Conservation (phyloP, 2,113 vertebrate genomes). For the Colius striatus region DNA sequence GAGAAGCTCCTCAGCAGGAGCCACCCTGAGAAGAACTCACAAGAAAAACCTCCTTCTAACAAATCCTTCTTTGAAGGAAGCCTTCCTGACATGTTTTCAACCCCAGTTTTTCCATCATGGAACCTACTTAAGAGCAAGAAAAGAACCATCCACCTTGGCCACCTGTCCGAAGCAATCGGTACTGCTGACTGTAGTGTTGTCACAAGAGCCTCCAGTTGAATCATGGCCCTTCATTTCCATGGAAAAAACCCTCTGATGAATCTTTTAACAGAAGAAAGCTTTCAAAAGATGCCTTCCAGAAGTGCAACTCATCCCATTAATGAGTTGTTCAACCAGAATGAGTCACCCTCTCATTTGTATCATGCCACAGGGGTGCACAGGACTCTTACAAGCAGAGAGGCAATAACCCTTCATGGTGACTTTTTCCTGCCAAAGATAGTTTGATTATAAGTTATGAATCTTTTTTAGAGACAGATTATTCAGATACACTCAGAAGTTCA, state of each 20-base stretch:
- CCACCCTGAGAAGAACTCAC: not conserved
- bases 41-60: not conserved
- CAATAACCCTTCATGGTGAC: not conserved
- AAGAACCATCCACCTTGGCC: not conserved
- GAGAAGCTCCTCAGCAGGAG: not conserved
- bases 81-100: not conserved
- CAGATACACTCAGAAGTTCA: not conserved
- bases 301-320: not conserved
- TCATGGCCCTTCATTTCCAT: not conserved
- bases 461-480: not conserved
- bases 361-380: not conserved
- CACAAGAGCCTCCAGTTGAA: not conserved
- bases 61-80: not conserved
- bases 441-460: not conserved
- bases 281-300: not conserved
- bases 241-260: not conserved
- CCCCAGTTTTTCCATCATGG: not conserved
- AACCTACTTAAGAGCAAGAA: not conserved
- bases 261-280: slow-evolving; percentile 3
- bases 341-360: not conserved
- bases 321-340: not conserved
- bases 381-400: not conserved
- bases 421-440: not conserved
- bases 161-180: not conserved
- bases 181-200: not conserved